Base-by-base conservation (phyloP, 2,113 vertebrate genomes). In the Megaleporinus macrocephalus region DNA sequence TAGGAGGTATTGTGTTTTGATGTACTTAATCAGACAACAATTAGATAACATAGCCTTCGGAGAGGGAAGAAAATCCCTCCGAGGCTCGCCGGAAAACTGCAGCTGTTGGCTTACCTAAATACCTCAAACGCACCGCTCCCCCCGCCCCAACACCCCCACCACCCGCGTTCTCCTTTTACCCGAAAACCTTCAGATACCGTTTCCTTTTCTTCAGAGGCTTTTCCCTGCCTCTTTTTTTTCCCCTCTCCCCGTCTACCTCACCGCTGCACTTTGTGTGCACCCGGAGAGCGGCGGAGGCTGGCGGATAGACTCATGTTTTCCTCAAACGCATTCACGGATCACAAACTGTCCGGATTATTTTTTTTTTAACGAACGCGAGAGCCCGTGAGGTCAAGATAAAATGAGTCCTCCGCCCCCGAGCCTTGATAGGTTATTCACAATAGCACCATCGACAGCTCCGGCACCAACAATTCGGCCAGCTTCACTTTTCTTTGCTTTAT, bases 1-100 rank as follows among this genome's bases (percentile, higher is more conserved):
- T 79, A 24, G 57, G 82, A 87, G 80, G 41, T 83, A 86, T 84
- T 88, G 83, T 85, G 59, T 86, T 90, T 82, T 80, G 83, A 89
- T 90, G 88, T 80, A 84, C 49, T 75, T 88, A 83, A 89, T 89
- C 81, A 78, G 66, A 88, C 82, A 83, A 86, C 85, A 85, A 86
- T 87, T 88, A 90, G 86, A 91, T 89, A 92, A 80, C 76, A 81
- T 74, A 87, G 49, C 41, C 51, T 84, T 88, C 63, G 33, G 44
- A 78, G 7, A 76, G 22, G 11, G 12, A 51, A 13, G 47, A 71
- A 90, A 91, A 86, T 87, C 87, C 88, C 83, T 81, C 57, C 9
- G 53, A 81, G 79, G 84, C 73, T 82, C 80, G 51, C 73, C 49
- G 7, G 51, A 81, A 71, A 79, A 71, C 24, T 57, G 69, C 49